Evolutionary conservation across 2,888 invertebrate genomes (phyloP).

Genomic region (Idaea straminata): DNA sequence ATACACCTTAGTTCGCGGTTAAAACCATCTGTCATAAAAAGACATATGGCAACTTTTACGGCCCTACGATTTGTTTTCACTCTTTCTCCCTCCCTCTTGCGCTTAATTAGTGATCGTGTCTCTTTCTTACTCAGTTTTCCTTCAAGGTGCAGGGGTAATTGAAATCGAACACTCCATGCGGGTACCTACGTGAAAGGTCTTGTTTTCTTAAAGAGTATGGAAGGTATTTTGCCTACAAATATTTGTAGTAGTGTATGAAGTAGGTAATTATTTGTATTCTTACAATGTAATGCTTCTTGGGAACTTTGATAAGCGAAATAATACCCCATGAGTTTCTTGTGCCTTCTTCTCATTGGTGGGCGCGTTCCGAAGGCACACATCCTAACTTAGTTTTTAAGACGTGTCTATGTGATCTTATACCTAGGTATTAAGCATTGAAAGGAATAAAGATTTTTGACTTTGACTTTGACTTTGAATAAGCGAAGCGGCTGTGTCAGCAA

Average conservation of each 20-base stretch:
- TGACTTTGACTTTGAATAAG: no score
- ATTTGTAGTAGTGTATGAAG: not conserved
- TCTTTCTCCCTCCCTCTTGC: constrained; percentile 39
- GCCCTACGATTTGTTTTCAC: constrained; percentile 72
- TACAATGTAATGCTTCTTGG: no score
- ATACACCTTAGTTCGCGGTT: constrained; percentile 62
- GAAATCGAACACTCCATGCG: constrained; percentile 76
- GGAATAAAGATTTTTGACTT: no score
- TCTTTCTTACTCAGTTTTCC: constrained; percentile 56
- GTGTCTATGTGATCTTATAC: no score
- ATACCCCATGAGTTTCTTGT: no score
- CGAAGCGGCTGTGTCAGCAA: no score
- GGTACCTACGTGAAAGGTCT: constrained; percentile 75
- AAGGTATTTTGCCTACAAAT: not conserved
- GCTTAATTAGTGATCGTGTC: constrained; percentile 29
- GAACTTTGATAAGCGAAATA: no score
- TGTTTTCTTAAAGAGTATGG: constrained; percentile 52
- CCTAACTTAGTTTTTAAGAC: no score
- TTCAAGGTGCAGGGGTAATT: constrained; percentile 70
- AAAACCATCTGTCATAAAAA: constrained; percentile 64
- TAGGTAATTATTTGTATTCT: no score
- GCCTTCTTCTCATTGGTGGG: no score
- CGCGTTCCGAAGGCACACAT: no score
- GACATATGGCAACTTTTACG: constrained; percentile 71
- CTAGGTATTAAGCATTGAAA: no score